Conservation (phyloP, 2,888 invertebrate species). For the Phortica magna region DNA sequence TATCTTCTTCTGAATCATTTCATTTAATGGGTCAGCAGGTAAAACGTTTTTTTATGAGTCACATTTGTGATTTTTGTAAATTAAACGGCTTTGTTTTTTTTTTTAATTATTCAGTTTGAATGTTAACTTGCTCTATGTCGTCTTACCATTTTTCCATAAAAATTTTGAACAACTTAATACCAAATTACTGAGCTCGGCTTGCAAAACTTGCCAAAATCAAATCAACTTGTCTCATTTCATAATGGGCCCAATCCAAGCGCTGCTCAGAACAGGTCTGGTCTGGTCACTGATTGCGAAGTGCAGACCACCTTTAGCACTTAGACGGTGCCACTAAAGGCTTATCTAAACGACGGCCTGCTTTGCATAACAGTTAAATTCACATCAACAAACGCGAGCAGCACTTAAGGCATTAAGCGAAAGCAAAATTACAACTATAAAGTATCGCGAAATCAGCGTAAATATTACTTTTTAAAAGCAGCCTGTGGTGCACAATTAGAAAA, state of each 20-base stretch:
- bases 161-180: too few relatives aligned
- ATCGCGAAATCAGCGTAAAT: slow-evolving; percentile 55
- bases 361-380: slow-evolving; percentile 14
- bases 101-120: too few relatives aligned
- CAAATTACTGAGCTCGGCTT: background rate
- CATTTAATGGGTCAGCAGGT: slow-evolving; percentile 15
- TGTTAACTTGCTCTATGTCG: too few relatives aligned
- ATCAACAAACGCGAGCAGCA: slow-evolving; percentile 19
- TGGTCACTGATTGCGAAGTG: background rate
- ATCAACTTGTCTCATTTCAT: slow-evolving; percentile 16
- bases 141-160: too few relatives aligned
- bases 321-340: slow-evolving; percentile 1
- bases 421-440: slow-evolving; percentile 64
- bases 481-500: background rate
- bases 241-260: background rate
- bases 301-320: slow-evolving; percentile 25
- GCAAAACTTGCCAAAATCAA: background rate
- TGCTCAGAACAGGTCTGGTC: background rate
- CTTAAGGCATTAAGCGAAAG: slow-evolving; percentile 58
- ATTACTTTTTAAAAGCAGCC: slow-evolving; percentile 31
- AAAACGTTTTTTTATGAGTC: slow-evolving; percentile 11
- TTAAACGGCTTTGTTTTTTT: too few relatives aligned
- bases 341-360: slow-evolving; percentile 21
- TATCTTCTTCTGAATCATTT: slow-evolving; percentile 6
- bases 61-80: background rate